These are phyloP conservation scores for Pteronotus mesoamericanus DNA, from an alignment of 2,797 vertebrate genomes.

Conservation along the genomic window DNA sequence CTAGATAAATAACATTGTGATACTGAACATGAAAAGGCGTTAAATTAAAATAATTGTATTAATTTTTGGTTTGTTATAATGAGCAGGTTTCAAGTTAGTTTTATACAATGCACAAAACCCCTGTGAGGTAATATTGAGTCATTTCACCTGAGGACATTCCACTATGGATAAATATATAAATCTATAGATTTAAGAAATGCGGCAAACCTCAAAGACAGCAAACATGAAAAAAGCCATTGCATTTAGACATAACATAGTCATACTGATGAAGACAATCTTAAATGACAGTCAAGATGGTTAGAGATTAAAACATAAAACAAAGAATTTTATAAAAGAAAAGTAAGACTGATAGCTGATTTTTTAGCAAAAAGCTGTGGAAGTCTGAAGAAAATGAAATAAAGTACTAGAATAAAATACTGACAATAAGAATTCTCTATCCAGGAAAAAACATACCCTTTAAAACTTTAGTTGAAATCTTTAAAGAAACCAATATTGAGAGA, in stretches of 20 bases:
- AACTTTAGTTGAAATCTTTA: background rate
- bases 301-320: background rate
- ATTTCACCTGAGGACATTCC: background rate
- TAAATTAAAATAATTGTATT: background rate
- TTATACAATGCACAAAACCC: background rate
- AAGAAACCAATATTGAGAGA: background rate
- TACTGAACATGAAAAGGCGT: background rate
- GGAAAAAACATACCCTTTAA: background rate
- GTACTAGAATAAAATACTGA: background rate
- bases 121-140: background rate
- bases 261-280: background rate
- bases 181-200: background rate
- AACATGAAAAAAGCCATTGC: background rate
- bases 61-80: background rate
- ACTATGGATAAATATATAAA: background rate
- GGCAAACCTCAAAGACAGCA: background rate
- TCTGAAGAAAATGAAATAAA: background rate
- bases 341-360: background rate
- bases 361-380: background rate
- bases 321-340: background rate
- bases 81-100: background rate
- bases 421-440: background rate
- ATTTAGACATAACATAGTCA: background rate
- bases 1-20: background rate
- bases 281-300: background rate